Percentiles rank a stretch among this genome's conserved stretches.
phyloP scores from a whole-genome alignment of 2,888 invertebrate species.

The Pristionchus arcanus region DNA sequence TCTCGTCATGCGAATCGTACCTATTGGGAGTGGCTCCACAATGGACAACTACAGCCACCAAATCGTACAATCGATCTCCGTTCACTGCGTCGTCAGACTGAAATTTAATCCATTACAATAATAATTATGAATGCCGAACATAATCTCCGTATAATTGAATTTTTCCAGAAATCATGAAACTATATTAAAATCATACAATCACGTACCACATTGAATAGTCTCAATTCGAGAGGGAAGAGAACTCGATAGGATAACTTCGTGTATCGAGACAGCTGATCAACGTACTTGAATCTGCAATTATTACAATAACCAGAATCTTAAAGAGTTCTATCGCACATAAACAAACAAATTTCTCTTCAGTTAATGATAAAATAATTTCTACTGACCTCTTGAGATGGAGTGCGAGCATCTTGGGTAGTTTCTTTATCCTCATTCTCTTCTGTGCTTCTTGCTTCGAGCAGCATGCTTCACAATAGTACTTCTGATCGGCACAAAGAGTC shows the following conservation, averaged over 20 bases:
- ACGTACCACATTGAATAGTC: constrained; percentile 95
- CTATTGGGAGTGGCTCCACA: constrained; percentile 97
- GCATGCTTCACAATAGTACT: constrained; percentile 95
- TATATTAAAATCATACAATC: not conserved
- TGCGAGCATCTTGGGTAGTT: constrained; percentile 96
- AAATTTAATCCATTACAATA: constrained; percentile 60
- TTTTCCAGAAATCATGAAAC: too few species aligned
- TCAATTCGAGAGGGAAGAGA: constrained; percentile 96
- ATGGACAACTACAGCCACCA: constrained; percentile 99
- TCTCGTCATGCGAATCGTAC: not conserved
- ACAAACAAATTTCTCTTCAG: not conserved
- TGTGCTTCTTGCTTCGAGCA: constrained; percentile 73
- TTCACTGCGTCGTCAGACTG: constrained; percentile 98
- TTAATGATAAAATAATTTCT: not conserved
- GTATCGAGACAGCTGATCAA: constrained; percentile 98
- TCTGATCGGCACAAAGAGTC: constrained; percentile 95
- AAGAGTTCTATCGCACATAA: not conserved
- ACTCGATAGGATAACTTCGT: constrained; percentile 99
- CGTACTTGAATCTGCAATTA: constrained; percentile 81
- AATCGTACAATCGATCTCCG: constrained; percentile 97
- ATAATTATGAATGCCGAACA: too few species aligned
- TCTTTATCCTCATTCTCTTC: constrained; percentile 92
- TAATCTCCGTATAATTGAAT: too few species aligned
- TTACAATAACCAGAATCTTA: not conserved
- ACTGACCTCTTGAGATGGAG: constrained; percentile 92